Percentiles rank a stretch among this genome's conserved stretches.
Evolutionary conservation across 2,113 vertebrate genomes (phyloP).

Genomic region (Urocynchramus pylzowi): DNA sequence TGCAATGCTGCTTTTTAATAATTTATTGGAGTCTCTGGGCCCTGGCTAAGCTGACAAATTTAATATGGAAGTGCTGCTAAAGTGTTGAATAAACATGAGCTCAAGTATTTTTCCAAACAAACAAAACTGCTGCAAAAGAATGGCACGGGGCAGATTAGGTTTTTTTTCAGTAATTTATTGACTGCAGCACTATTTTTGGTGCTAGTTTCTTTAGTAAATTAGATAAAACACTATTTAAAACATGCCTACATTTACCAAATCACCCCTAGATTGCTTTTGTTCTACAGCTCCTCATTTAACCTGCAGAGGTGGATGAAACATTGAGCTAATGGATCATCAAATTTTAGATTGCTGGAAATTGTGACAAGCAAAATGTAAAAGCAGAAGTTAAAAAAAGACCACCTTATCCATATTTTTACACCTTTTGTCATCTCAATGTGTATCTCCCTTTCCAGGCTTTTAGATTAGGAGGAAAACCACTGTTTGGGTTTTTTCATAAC

Average conservation of each 20-base stretch:
- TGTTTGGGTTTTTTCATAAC: not conserved
- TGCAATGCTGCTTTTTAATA: not conserved
- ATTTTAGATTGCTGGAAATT: not conserved
- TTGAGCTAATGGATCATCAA: not conserved
- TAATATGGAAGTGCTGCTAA: not conserved
- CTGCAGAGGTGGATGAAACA: not conserved
- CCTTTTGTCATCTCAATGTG: not conserved
- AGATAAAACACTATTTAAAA: not conserved
- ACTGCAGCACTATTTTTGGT: not conserved
- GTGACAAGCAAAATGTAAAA: not conserved
- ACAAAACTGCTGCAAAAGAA: not conserved
- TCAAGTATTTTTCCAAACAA: not conserved
- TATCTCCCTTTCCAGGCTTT: not conserved
- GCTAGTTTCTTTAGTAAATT: not conserved
- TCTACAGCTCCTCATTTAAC: not conserved
- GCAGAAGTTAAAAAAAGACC: accelerated
- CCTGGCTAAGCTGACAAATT: not conserved
- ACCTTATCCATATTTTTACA: constrained; percentile 47
- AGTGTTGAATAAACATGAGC: not conserved
- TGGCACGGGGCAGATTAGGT: not conserved
- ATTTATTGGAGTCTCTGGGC: not conserved
- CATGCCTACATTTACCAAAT: not conserved
- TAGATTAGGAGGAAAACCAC: not conserved
- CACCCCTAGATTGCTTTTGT: not conserved
- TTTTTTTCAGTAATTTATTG: not conserved